A percentile compares a stretch with the other conserved stretches of the same genome.
Conservation (phyloP, 1,140 invertebrate genomes). For the Ylistrum balloti region DNA sequence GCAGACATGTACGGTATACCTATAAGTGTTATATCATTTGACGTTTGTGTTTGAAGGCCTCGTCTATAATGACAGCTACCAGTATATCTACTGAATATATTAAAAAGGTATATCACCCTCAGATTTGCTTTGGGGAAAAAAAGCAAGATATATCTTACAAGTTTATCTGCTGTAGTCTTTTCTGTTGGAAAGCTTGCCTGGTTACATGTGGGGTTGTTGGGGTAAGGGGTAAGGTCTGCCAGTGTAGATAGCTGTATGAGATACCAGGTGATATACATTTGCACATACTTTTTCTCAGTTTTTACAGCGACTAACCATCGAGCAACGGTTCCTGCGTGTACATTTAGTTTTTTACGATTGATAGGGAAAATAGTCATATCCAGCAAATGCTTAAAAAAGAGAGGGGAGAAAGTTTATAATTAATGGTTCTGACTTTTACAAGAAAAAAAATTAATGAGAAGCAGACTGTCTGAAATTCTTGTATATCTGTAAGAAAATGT, state of each 20-base stretch:
- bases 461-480: too few species aligned
- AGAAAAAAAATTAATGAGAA: background rate
- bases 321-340: background rate
- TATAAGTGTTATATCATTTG: too few species aligned
- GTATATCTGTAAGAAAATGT: too few species aligned
- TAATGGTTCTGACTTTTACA: background rate
- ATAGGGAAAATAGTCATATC: background rate
- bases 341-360: background rate
- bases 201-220: background rate
- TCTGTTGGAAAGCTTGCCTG: background rate
- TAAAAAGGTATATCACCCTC: background rate
- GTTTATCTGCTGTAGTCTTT: background rate
- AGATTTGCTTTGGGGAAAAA: background rate
- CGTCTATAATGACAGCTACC: background rate
- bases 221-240: constrained; percentile 6
- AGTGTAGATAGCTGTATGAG: too few species aligned
- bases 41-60: background rate
- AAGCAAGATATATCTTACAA: background rate
- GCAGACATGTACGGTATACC: too few species aligned
- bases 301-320: background rate
- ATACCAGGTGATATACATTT: background rate
- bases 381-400: background rate
- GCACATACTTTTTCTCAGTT: background rate
- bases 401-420: background rate
- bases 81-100: background rate